Evolutionary conservation across 2,797 vertebrate genomes (phyloP), one percentile per base, ranked within the genome.

Genomic region (Gallirallus australis): DNA sequence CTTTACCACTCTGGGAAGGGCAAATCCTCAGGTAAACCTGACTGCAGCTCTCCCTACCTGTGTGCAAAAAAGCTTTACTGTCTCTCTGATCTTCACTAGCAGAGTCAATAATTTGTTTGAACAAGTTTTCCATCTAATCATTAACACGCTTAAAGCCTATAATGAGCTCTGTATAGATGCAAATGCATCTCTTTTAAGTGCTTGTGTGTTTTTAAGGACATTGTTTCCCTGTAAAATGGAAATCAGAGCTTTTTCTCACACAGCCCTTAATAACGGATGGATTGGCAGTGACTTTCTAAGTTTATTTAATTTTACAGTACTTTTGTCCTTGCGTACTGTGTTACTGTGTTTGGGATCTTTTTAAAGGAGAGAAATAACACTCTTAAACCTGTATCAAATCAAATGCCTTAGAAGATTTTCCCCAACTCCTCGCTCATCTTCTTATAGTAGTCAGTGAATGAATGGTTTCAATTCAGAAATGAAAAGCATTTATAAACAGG

Each of bases 71-170:
- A 77, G 28, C 52, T 89, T 89, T 78, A 11, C 33, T 30, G 6
- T 71, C 65, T 72, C 81, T 72, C 4, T 5, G 14, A 59, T 94
- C 79, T 86, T 87, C 65, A 11, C 21, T 61, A 65, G 8, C 6
- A 1, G 65, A 88, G 59, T 63, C 89, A 88, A 90, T 96, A 91
- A 91, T 91, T 84, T 95, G 65, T 94, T 79, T 95, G 82, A 95
- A 91, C 80, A 90, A 90, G 69, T 91, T 86, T 90, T 83, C 87
- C 54, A 33, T 88, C 76, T 76, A 35, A 93, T 85, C 72, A 71
- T 95, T 94, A 93, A 59, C 53, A 57, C 0, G 1, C 54, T 86
- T 91, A 72, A 84, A 90, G 61, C 37, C 68, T 61, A 10, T 95
- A 86, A 86, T 78, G 88, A 91, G 88, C 42, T 84, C 73, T 70